These are phyloP conservation scores for Acromyrmex charruanus DNA, from an alignment of 1,140 invertebrate species.

Conservation along the genomic window DNA sequence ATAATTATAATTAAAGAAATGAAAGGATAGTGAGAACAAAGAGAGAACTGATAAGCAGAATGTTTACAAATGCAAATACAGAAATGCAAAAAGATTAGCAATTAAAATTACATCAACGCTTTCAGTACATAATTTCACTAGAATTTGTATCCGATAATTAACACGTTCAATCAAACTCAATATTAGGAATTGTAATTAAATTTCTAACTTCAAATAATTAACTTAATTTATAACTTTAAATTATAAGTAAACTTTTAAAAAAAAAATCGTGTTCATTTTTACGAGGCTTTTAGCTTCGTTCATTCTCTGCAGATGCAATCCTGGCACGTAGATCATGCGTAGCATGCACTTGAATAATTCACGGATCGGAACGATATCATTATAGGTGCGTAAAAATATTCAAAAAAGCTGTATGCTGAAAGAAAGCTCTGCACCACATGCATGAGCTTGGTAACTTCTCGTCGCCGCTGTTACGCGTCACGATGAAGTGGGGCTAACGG, in stretches of 20 bases:
- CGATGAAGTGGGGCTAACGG: not conserved
- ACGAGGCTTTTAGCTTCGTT: not conserved
- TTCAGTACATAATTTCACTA: not conserved
- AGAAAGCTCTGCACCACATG: not conserved
- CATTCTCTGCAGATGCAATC: not conserved
- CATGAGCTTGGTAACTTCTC: not conserved
- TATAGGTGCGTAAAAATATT: slow-evolving; percentile 22
- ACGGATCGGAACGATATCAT: not conserved
- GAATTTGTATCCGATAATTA: not conserved
- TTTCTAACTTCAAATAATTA: not conserved
- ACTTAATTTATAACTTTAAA: not conserved
- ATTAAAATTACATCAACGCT: not conserved
- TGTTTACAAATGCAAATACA: not conserved
- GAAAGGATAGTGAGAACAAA: not conserved
- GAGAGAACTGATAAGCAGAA: not conserved
- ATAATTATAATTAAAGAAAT: not conserved
- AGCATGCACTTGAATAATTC: slow-evolving; percentile 26
- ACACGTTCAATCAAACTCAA: not conserved
- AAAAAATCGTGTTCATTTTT: not conserved
- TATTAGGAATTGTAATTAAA: slow-evolving; percentile 4
- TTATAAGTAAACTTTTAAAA: not conserved
- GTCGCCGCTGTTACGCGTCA: not conserved
- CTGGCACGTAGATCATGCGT: not conserved
- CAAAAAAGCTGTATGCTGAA: slow-evolving; percentile 3
- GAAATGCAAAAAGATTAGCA: not conserved